Conservation (phyloP, 2,888 invertebrate species). For the Lepidochrysops patricia region DNA sequence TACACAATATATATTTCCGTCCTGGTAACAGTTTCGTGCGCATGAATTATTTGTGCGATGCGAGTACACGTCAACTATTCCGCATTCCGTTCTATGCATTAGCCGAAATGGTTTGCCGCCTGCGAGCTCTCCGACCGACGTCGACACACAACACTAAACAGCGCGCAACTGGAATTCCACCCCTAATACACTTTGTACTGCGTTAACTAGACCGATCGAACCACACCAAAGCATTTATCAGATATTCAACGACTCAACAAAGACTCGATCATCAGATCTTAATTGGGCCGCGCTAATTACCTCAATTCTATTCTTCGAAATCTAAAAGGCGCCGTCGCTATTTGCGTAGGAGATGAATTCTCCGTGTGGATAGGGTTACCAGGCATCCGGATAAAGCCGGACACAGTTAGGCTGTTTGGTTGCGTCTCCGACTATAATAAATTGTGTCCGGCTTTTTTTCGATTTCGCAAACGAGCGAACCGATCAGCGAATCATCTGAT, state of each 20-base stretch:
- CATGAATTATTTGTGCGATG: slow-evolving; percentile 49
- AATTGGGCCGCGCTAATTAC: neutral
- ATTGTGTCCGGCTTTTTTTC: too few relatives aligned
- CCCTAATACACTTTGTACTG: slow-evolving; percentile 44
- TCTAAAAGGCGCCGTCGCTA: too few relatives aligned
- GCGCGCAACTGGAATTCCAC: slow-evolving; percentile 55
- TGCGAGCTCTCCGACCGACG: slow-evolving; percentile 45
- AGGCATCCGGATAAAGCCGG: too few relatives aligned
- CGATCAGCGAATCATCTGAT: too few relatives aligned
- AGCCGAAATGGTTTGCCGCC: slow-evolving; percentile 48
- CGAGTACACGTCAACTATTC: slow-evolving; percentile 47
- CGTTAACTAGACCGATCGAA: slow-evolving; percentile 17
- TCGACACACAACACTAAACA: slow-evolving; percentile 41
- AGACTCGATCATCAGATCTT: neutral
- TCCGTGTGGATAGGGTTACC: too few relatives aligned
- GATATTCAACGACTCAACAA: neutral
- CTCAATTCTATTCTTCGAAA: neutral
- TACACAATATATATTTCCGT: neutral
- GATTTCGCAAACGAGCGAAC: too few relatives aligned
- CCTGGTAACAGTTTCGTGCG: slow-evolving; percentile 25
- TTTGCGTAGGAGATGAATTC: neutral
- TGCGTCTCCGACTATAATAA: too few relatives aligned
- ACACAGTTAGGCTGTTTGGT: too few relatives aligned
- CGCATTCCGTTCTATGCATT: slow-evolving; percentile 50
- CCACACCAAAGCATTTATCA: neutral